Base-by-base conservation (phyloP, 2,888 invertebrate species). In the Crossocerus cetratus region DNA sequence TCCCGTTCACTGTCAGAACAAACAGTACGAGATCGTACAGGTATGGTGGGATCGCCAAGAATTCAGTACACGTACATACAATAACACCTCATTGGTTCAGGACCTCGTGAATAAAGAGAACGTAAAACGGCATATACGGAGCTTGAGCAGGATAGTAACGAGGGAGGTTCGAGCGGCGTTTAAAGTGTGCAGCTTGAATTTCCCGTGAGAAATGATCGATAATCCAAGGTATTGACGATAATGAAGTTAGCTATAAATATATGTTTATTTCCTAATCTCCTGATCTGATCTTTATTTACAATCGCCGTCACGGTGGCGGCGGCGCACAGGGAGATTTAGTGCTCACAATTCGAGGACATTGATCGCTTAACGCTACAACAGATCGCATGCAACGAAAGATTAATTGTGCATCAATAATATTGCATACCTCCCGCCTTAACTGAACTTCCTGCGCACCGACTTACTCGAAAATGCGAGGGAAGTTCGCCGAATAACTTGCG, bases 1-100 rank as follows among this genome's bases (percentile, higher is more conserved):
- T 60, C 83, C 83, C 1, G 83, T 83, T 2, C 18, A 32, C 22
- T 82, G 83, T 54, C 62, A 49, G 22, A 21, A 78, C 18, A 64
- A 57, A 13, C 45, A 70, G 3, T 83, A 71, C 49, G 61, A 81
- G 23, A 79, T 83, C 3, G 76, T 84, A 3, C 49, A 76, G 63
- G 83, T 83, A 67, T 3, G 23, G 2, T 32, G 1, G 0, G n/a
- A 21, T 62, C 16, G 11, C 18, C 3, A 23, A 55, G 1, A n/a
- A n/a, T 13, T 44, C 44, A 43, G 32, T 16, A 13, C 1, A 11
- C 13, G 18, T n/a, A 59, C 5, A n/a, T 43, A 11, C 8, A 59
- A 32, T 43, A 21, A 1, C n/a, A 2, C 3, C 3, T 11, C 1
- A 57, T 60, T 61, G 61, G 61, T 18, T 5, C 8, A 79, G 72